Conservation (phyloP, 1,140 invertebrate species). For the Leptopilina clavipes region DNA sequence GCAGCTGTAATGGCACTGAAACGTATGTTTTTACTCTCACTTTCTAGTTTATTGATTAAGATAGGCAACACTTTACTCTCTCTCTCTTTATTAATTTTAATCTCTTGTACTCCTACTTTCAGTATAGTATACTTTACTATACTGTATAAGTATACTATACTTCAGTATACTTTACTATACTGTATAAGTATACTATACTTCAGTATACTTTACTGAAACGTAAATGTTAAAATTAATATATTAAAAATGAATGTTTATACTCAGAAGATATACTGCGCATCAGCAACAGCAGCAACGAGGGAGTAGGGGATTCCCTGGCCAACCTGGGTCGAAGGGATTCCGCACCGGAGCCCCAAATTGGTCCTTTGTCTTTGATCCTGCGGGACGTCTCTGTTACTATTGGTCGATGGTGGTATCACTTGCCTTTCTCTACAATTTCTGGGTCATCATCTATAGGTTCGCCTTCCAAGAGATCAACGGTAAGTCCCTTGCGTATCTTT, state of each 20-base stretch:
- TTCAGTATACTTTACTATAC: too few relatives aligned
- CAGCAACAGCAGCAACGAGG: constrained; percentile 73
- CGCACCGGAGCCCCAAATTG: constrained; percentile 81
- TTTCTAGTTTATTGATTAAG: too few relatives aligned
- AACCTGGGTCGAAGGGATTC: constrained; percentile 69
- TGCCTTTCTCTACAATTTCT: constrained; percentile 99
- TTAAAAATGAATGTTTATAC: constrained; percentile 35
- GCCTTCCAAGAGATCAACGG: constrained; percentile 95
- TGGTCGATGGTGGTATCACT: constrained; percentile 98
- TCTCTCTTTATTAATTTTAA: too few relatives aligned
- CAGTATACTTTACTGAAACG: too few relatives aligned
- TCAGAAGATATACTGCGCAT: constrained; percentile 70
- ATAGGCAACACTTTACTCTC: too few relatives aligned
- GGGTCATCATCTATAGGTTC: constrained; percentile 99
- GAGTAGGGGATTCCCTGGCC: constrained; percentile 70
- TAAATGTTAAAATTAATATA: too few relatives aligned
- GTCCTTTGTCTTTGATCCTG: constrained; percentile 95
- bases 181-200: too few relatives aligned
- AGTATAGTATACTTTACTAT: too few relatives aligned
- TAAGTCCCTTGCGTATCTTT: constrained; percentile 71
- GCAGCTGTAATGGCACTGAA: constrained; percentile 81
- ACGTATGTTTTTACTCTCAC: constrained; percentile 72
- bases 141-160: too few relatives aligned
- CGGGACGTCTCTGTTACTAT: constrained; percentile 93
- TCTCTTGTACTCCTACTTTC: too few relatives aligned